Base-by-base conservation (phyloP, 1,140 invertebrate genomes). In the Dendroctonus ponderosae region DNA sequence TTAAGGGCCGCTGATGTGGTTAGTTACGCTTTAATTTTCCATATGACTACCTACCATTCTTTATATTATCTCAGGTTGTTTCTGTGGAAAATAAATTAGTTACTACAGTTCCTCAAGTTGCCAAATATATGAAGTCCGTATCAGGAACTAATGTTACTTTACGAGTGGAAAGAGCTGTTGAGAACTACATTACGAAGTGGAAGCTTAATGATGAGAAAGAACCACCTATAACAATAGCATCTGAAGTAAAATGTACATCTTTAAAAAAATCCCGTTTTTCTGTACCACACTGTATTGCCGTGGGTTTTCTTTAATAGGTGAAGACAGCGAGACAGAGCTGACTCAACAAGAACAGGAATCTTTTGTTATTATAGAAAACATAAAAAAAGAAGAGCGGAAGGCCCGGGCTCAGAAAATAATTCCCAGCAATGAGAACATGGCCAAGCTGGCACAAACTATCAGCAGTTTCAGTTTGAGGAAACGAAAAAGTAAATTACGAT, bases 41-140 rank as follows among this genome's bases (percentile, higher is more conserved):
- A 11, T 46, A 11, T 12, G 2, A 46, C 5, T 5, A 12, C 9
- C 44, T 46, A 46, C 76, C 93, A 12, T 60, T 44, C 7, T 0
- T 26, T 2, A 26, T 3, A 26, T 15, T 52, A n/a, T n/a, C n/a
- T 7, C 6, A 66, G 64, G 64, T 68, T 39, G 63, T 68, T 5
- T 86, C 89, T 7, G 87, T 95, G 5, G 92, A 94, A 76, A 90
- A 90, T 39, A 91, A 90, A 63, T 85, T 84, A 60, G 85, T 94
- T 0, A 83, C 82, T 6, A 87, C 83, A 50, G 85, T 91, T 62
- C 87, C 87, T 56, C 90, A 93, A 77, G 88, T 91, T 38, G 83
- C 84, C 37, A 89, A 89, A 80, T 78, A 87, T 40, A 80, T 88
- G 11, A 87, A 86, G 73, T 81, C 77, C 44, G 68, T 74, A 44